phyloP scores from a whole-genome alignment of 2,113 vertebrate genomes.

The Piprites chloris region DNA sequence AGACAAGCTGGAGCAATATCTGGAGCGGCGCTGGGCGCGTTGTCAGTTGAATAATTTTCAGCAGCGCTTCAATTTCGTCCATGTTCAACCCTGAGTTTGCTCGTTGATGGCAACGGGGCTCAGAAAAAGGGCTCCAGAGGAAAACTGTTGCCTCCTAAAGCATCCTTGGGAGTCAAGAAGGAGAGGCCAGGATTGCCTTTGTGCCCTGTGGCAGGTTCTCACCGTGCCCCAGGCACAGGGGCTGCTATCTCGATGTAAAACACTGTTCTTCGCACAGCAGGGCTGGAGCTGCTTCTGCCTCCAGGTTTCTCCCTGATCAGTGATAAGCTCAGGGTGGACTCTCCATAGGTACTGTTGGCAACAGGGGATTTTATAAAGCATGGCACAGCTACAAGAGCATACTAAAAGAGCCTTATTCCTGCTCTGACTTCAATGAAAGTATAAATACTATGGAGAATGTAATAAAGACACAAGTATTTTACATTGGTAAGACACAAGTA shows the following conservation, averaged over 20 bases:
- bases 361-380: background rate
- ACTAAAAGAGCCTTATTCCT: background rate
- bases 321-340: background rate
- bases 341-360: background rate
- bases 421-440: background rate
- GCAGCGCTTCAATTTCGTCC: background rate
- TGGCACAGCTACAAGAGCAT: background rate
- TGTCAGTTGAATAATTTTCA: background rate
- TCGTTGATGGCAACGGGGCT: background rate
- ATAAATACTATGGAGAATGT: background rate
- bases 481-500: background rate
- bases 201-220: background rate
- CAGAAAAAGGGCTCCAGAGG: background rate
- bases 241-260: background rate
- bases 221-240: background rate
- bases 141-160: background rate
- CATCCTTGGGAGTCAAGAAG: background rate
- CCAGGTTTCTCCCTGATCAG: background rate
- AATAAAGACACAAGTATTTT: background rate
- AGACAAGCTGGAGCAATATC: background rate
- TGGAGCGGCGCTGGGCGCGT: background rate
- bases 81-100: background rate
- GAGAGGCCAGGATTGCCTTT: background rate
- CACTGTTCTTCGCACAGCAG: accelerated
- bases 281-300: background rate